phyloP scores from a whole-genome alignment of 2,888 invertebrate genomes.

The Aleiodes alternator region DNA sequence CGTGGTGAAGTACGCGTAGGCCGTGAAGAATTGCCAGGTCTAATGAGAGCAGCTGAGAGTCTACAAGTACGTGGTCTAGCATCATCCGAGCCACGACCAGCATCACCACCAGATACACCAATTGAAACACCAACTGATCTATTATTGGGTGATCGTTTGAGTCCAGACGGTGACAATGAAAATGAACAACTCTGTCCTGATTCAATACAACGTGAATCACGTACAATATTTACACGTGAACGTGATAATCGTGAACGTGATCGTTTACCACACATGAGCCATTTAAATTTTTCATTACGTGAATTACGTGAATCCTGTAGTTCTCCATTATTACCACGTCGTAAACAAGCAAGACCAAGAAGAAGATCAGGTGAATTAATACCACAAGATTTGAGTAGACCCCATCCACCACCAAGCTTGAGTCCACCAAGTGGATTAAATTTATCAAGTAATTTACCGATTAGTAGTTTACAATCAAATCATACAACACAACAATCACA shows the following conservation, averaged over 20 bases:
- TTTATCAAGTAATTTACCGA: conserved; percentile 55
- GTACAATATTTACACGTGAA: conserved; percentile 56
- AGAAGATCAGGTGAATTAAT: conserved; percentile 87
- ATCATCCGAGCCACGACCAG: conserved; percentile 77
- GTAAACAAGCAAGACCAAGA: conserved; percentile 91
- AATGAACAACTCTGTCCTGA: conserved; percentile 52
- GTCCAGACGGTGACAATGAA: conserved; percentile 63
- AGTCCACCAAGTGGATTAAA: conserved; percentile 68
- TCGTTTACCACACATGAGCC: conserved; percentile 76
- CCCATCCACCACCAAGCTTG: conserved; percentile 67
- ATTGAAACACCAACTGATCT: conserved; percentile 57
- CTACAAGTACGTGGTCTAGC: conserved; percentile 89
- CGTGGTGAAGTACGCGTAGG: conserved; percentile 93
- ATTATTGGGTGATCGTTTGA: conserved; percentile 77
- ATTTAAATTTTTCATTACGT: conserved; percentile 65
- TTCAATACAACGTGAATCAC: conserved; percentile 63
- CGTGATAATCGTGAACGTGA: conserved; percentile 61
- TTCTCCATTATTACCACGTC: conserved; percentile 85
- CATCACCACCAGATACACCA: conserved; percentile 76
- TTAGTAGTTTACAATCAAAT: conserved; percentile 44
- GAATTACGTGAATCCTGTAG: conserved; percentile 79
- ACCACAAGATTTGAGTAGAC: conserved; percentile 80
- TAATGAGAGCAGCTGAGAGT: conserved; percentile 92
- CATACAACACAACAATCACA: conserved; percentile 43
- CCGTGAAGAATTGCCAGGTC: conserved; percentile 87